These are phyloP conservation scores for Sepioteuthis lessoniana DNA, from an alignment of 2,888 invertebrate genomes.

Conservation along the genomic window DNA sequence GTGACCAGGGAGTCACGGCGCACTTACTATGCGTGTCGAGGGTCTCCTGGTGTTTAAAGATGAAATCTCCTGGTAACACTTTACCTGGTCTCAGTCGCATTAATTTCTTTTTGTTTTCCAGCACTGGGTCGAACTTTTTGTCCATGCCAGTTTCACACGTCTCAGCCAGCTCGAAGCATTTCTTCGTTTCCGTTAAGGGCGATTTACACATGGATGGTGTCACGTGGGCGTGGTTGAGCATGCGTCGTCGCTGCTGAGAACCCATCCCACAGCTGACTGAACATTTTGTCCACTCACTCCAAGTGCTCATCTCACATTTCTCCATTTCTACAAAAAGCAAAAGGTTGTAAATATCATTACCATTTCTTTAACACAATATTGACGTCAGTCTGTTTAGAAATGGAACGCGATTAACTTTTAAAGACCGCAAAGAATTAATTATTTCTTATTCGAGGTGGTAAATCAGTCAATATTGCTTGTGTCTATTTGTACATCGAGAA, in stretches of 20 bases:
- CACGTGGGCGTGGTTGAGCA: conserved; percentile 66
- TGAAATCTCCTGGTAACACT: conserved; percentile 59
- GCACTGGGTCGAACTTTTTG: conserved; percentile 53
- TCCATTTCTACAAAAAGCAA: conserved; percentile 62
- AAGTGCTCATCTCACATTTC: conserved; percentile 79
- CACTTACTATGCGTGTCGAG: conserved; percentile 69
- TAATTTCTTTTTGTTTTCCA: conserved; percentile 54
- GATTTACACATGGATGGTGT: conserved; percentile 67
- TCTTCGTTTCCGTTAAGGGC: conserved; percentile 68
- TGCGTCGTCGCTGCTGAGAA: conserved; percentile 80
- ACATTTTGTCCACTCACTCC: conserved; percentile 77
- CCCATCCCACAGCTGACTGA: conserved; percentile 78
- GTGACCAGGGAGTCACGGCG: conserved; percentile 85
- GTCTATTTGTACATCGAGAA: too few relatives aligned
- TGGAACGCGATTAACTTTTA: too few relatives aligned
- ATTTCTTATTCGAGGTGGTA: too few relatives aligned
- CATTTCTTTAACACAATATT: too few relatives aligned
- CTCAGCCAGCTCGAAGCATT: conserved; percentile 65
- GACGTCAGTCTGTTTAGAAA: too few relatives aligned
- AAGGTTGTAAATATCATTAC: neutral
- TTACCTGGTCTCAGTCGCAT: conserved; percentile 44
- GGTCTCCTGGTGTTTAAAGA: conserved; percentile 62
- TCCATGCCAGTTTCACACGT: conserved; percentile 58
- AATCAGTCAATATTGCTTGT: too few relatives aligned
- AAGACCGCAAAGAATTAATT: too few relatives aligned